Evolutionary conservation across 2,888 invertebrate species (phyloP), one percentile per base, ranked within the genome.

Genomic region (Smittia aterrima): DNA sequence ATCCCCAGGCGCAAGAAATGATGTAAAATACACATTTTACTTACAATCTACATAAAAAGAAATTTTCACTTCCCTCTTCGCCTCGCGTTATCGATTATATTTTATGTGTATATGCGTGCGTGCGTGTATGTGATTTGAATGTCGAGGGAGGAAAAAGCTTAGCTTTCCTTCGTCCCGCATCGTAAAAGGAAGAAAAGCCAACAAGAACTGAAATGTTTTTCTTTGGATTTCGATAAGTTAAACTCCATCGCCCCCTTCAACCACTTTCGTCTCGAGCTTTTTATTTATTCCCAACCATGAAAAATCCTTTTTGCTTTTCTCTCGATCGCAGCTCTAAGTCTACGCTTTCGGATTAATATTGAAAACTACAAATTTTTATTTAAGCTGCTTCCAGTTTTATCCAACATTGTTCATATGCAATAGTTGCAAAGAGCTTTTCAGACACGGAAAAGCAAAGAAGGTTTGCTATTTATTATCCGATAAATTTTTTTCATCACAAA

Each of bases 41-140:
- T 16, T 32, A 66, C 27, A 66, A 9, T 16, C 32, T 32, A 7
- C 66, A 66, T 20, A 13, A 22, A 24, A 22, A 24, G 25, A 47
- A 24, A 66, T 16, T 32, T 66, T 66, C 58, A 22, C 58, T 58
- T 20, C 18, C 18, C n/a, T 7, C 22, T 18, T 58, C 20, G 58
- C 22, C 1, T 68, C 40, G 68, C 47, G 38, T 68, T 68, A 68
- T 68, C 68, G 68, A 68, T 68, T 68, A 68, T 16, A 16, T 66
- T 66, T 32, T 66, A n/a, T 27, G 27, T 68, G 38, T 41, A 32
- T 38, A 13, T 13, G n/a, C n/a, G 20, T 54, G 25, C 62, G 66
- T 66, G 66, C 66, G 41, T 66, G 66, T 41, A 38, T 22, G 58
- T 22, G 22, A 58, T 58, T 47, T 22, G 18, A 58, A 47, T 32